Conservation (phyloP, 2,113 vertebrate genomes). For the Colius striatus region DNA sequence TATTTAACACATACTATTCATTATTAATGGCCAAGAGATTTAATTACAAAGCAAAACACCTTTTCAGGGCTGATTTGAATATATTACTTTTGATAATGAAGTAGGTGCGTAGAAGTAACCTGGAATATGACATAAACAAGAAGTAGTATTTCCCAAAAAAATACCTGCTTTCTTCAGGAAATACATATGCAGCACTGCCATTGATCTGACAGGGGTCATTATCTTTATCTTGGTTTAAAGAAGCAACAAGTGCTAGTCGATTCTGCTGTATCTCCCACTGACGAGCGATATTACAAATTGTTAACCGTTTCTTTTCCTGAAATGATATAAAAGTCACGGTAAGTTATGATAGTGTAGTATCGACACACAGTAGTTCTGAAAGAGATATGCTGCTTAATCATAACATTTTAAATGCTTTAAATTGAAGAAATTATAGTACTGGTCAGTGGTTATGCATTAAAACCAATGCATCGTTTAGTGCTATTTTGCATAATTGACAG, state of each 20-base stretch:
- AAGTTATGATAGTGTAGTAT: background rate
- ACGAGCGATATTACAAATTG: slow-evolving; percentile 90
- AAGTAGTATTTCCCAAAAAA: background rate
- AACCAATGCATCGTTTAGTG: background rate
- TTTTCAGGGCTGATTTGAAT: background rate
- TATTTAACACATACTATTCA: background rate
- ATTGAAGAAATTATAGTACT: background rate
- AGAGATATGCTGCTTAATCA: background rate
- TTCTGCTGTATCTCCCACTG: slow-evolving; percentile 90
- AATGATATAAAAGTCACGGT: background rate
- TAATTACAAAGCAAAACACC: background rate
- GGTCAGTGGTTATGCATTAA: background rate
- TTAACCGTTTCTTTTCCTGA: slow-evolving; percentile 93
- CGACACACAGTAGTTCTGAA: background rate
- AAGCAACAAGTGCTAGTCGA: slow-evolving; percentile 49
- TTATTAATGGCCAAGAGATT: background rate
- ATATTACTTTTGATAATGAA: background rate
- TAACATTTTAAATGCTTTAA: background rate
- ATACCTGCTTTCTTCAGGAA: slow-evolving; percentile 90
- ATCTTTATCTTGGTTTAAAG: slow-evolving; percentile 82
- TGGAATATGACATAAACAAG: background rate
- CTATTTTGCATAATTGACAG: background rate
- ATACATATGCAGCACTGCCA: slow-evolving; percentile 78
- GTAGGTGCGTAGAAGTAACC: background rate
- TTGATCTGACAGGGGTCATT: slow-evolving; percentile 82